Percentiles rank a stretch among this genome's conserved stretches.
These are phyloP conservation scores for Trichosurus vulpecula DNA, from an alignment of 2,797 vertebrate species.

Conservation along the genomic window DNA sequence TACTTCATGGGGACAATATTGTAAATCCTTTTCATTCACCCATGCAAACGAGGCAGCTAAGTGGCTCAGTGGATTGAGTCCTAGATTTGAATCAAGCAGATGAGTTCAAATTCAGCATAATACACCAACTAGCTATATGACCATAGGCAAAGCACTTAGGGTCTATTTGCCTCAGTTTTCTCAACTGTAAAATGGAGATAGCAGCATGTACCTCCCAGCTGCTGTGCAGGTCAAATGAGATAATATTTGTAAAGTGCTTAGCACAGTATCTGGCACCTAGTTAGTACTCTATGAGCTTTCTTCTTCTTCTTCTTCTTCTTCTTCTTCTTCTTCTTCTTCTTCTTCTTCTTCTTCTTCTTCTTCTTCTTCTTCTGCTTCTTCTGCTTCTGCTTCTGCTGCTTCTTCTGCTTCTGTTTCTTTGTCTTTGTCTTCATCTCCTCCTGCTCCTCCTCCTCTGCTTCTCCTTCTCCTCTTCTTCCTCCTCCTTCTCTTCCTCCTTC, in stretches of 20 bases:
- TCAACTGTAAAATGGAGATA: background rate
- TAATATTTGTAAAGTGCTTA: background rate
- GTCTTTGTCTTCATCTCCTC: too few species aligned
- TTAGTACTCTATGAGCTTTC: background rate
- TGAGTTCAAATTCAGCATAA: background rate
- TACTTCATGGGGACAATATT: background rate
- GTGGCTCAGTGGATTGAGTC: background rate
- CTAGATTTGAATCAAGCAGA: background rate
- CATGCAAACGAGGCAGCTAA: background rate
- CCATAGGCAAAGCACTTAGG: background rate
- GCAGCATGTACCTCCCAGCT: background rate
- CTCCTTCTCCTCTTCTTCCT: too few species aligned
- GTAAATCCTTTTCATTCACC: background rate
- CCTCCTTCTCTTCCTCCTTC: too few species aligned
- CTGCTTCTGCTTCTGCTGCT: too few species aligned
- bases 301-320: too few species aligned
- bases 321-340: too few species aligned
- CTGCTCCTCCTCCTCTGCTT: too few species aligned
- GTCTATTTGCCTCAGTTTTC: background rate
- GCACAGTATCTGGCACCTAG: too few species aligned
- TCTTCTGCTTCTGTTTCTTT: too few species aligned
- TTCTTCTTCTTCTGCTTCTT: too few species aligned
- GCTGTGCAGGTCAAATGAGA: background rate
- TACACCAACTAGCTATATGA: background rate
- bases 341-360: too few species aligned